Evolutionary conservation across 2,113 vertebrate genomes (phyloP), one percentile per base, ranked within the genome.

Genomic region (Acinonyx jubatus): DNA sequence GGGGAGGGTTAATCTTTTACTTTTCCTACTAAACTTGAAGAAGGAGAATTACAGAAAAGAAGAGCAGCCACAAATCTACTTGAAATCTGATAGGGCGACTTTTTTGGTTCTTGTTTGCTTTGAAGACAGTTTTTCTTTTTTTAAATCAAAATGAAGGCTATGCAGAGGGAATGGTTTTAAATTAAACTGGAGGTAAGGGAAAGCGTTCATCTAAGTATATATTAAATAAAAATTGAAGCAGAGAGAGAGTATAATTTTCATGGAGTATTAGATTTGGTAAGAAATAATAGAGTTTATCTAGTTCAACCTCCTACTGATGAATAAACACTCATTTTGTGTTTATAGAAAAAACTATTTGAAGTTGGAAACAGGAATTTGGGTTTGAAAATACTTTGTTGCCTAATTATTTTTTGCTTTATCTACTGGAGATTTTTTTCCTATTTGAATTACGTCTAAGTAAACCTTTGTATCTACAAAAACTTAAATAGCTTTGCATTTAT

Each of bases 241-340:
- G 91, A 98, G 85, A 98, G 85, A 86, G 94, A 93, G 81, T 73
- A 41, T 86, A 92, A 41, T 97, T 98, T 95, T 97, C 92, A 82
- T 92, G 38, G 81, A 69, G 55, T 88, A 91, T 95, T 97, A 94
- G 97, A 97, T 91, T 98, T 98, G 88, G 96, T 95, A 97, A 94
- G 95, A 97, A 97, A 89, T 88, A 96, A 92, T 96, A 96, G 96
- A 57, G 71, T 88, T 97, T 82, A 92, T 98, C 76, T 92, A 96
- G 96, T 94, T 81, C 96, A 97, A 10, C 97, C 96, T 98, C 97
- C 98, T 92, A 83, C 97, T 98, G 97, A 84, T 98, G 96, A 97
- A 68, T 97, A 98, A 98, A 98, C 98, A 98, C 93, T 97, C 96
- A 95, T 96, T 98, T 98, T 98, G 66, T 98, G 97, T 98, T 98